These are phyloP conservation scores for Pollicipes pollicipes DNA, from an alignment of 1,140 invertebrate genomes.

Conservation along the genomic window DNA sequence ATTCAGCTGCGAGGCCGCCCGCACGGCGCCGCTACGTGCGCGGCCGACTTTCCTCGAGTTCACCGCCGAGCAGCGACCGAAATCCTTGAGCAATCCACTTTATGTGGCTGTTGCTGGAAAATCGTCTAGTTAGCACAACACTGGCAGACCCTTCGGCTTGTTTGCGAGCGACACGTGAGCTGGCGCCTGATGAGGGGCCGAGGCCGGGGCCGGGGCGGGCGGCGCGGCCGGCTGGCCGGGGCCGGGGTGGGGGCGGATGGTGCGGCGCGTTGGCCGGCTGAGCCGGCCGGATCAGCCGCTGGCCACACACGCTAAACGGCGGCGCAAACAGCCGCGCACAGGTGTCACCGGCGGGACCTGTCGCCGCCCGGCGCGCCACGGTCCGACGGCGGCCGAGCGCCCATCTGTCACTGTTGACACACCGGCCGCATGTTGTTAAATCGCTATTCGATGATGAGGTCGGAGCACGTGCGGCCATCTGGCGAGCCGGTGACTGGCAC, in stretches of 20 bases:
- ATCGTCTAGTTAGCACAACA: constrained; percentile 1
- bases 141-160: not conserved
- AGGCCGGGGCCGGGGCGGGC: no score
- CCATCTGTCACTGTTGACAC: not conserved
- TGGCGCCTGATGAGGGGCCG: not conserved
- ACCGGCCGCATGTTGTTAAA: not conserved
- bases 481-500: no score
- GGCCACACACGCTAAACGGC: not conserved
- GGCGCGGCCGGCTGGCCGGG: no score
- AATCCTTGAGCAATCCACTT: not conserved
- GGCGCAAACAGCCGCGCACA: not conserved
- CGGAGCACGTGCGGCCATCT: not conserved
- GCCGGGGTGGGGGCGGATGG: no score
- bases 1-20: not conserved
- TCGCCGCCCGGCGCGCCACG: not conserved
- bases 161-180: not conserved
- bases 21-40: not conserved
- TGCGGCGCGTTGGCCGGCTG: no score
- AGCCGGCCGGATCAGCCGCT: not conserved
- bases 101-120: not conserved
- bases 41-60: not conserved
- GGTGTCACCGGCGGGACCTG: not conserved
- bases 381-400: no score
- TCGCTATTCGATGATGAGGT: not conserved
- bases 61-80: no score